A percentile compares a stretch with the other conserved stretches of the same genome.
phyloP scores from a whole-genome alignment of 2,888 invertebrate species.

The Dryococelus australis region DNA sequence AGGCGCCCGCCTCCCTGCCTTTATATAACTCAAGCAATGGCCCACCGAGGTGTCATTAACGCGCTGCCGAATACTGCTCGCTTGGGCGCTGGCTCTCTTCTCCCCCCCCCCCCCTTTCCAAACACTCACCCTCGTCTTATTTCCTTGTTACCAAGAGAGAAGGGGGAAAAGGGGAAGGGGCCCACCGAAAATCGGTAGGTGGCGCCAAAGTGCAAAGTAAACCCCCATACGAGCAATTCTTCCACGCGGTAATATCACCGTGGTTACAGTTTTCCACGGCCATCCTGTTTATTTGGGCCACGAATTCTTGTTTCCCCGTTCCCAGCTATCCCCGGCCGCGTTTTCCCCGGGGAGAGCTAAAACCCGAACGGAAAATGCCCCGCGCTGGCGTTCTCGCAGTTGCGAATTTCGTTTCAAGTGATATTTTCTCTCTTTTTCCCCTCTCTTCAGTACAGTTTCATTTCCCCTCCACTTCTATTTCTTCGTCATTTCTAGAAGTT shows the following conservation, averaged over 20 bases:
- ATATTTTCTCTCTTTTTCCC: no score
- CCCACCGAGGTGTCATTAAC: conserved; percentile 46
- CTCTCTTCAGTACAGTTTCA: no score
- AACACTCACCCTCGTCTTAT: background rate
- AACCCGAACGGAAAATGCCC: background rate
- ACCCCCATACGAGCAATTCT: conserved; percentile 12
- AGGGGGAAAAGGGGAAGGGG: no score
- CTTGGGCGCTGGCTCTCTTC: no score
- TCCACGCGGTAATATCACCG: background rate
- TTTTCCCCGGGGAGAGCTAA: background rate
- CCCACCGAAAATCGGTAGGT: background rate
- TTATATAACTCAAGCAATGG: conserved; percentile 38
- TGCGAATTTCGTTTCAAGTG: no score
- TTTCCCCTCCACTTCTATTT: no score
- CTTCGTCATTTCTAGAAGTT: no score
- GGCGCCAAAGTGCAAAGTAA: conserved; percentile 16
- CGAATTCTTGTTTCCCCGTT: background rate
- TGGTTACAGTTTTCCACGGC: background rate
- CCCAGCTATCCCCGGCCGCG: background rate
- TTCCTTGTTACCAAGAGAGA: background rate
- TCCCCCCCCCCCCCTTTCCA: no score
- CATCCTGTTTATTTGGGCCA: conserved; percentile 16
- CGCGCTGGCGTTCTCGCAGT: background rate
- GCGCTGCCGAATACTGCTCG: conserved; percentile 30
- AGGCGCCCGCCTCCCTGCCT: conserved; percentile 29